Conservation (phyloP, 2,797 vertebrate genomes). For the Notolabrus celidotus region DNA sequence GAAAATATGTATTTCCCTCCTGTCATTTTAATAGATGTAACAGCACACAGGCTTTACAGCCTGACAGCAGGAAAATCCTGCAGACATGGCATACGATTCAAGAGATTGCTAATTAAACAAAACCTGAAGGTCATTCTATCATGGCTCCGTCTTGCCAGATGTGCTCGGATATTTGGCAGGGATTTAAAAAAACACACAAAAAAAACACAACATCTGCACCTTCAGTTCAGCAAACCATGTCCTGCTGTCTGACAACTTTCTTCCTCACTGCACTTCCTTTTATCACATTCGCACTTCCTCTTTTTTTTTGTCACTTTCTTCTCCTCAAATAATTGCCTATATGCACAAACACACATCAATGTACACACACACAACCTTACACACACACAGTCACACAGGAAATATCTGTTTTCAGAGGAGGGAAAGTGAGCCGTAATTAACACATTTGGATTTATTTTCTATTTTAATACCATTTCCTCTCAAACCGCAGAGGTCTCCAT, state of each 20-base stretch:
- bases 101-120: conserved; percentile 25
- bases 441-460: conserved; percentile 32
- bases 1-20: background rate
- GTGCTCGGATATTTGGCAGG: conserved; percentile 31
- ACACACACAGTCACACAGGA: background rate
- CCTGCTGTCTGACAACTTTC: conserved; percentile 22
- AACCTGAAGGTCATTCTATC: conserved; percentile 35
- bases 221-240: conserved; percentile 8
- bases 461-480: conserved; percentile 24
- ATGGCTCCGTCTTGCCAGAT: conserved; percentile 36
- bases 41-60: background rate
- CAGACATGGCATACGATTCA: background rate
- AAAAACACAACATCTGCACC: conserved; percentile 35
- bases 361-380: background rate
- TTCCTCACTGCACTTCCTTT: conserved; percentile 16
- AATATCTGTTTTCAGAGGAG: conserved; percentile 17
- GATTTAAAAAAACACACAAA: background rate
- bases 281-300: conserved; percentile 4
- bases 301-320: conserved; percentile 15
- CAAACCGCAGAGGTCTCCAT: conserved; percentile 14
- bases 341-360: background rate
- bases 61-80: background rate
- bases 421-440: conserved; percentile 48
- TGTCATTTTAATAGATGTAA: background rate
- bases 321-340: conserved; percentile 27